phyloP scores from a whole-genome alignment of 1,140 invertebrate species.

The Drosophila lacteicornis region DNA sequence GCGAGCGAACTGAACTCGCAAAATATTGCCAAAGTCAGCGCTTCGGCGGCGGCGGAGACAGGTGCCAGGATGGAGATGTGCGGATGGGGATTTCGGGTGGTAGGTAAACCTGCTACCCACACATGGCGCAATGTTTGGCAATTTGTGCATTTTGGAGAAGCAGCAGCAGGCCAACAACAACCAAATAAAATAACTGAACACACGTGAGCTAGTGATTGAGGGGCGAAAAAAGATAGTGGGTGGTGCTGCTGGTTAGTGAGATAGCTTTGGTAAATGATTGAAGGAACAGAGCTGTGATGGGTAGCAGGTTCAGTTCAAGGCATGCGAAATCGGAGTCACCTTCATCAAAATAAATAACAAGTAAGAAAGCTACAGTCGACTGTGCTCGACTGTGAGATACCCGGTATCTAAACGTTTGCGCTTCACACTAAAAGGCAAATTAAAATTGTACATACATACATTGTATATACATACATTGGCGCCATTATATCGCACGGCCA shows the following conservation, averaged over 20 bases:
- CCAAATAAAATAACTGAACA: conserved; percentile 67
- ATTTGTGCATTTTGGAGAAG: conserved; percentile 68
- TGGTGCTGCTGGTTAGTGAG: not conserved
- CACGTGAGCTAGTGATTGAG: conserved; percentile 53
- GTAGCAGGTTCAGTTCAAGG: not conserved
- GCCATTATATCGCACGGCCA: too few species aligned
- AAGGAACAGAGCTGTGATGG: not conserved
- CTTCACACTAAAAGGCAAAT: too few species aligned
- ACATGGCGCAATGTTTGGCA: conserved; percentile 76
- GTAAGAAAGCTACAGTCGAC: too few species aligned
- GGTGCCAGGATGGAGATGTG: conserved; percentile 11
- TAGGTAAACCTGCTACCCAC: conserved; percentile 58
- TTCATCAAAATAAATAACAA: too few species aligned
- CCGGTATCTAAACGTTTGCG: too few species aligned
- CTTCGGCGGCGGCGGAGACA: conserved; percentile 17
- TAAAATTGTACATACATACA: too few species aligned
- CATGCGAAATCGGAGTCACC: not conserved
- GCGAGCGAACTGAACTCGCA: conserved; percentile 40
- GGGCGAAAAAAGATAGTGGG: not conserved
- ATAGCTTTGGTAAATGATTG: conserved; percentile 18
- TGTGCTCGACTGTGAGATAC: too few species aligned
- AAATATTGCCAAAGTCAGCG: conserved; percentile 72
- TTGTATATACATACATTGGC: too few species aligned
- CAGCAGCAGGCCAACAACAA: conserved; percentile 43
- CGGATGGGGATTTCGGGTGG: conserved; percentile 18